Conservation (phyloP, 64 coral and sea anemone species). For the Actinia equina region DNA sequence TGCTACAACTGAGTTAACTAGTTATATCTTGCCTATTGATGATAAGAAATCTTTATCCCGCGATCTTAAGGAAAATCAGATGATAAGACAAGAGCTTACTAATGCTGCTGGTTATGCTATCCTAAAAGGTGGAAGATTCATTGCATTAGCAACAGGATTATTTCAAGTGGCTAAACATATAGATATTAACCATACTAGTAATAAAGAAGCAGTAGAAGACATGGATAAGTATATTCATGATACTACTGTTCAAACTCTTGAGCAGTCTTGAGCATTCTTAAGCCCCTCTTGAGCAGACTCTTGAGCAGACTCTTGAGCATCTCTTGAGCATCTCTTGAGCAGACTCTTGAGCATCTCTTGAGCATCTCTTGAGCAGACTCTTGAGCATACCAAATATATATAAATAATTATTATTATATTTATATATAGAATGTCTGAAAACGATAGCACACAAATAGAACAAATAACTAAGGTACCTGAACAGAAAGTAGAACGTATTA, state of each 20-base stretch:
- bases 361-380: too few species aligned
- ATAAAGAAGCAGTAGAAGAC: background rate
- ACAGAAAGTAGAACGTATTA: background rate
- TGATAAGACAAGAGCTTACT: slow-evolving; percentile 3
- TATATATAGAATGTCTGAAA: slow-evolving; percentile 1
- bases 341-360: too few species aligned
- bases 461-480: background rate
- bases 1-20: background rate
- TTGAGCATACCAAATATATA: background rate
- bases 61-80: background rate
- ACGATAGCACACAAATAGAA: background rate
- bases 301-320: too few species aligned
- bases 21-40: background rate
- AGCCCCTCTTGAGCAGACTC: too few species aligned
- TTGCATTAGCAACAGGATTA: slow-evolving; percentile 12
- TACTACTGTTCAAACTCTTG: background rate
- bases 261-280: background rate
- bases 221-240: background rate
- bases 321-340: too few species aligned
- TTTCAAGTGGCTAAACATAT: slow-evolving; percentile 8
- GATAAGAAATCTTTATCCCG: background rate
- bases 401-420: background rate
- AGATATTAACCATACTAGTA: background rate
- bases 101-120: background rate
- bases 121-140: slow-evolving; percentile 2